Evolutionary conservation across 2,888 invertebrate genomes (phyloP), one percentile per base, ranked within the genome.

Genomic region (Graphium colonna): DNA sequence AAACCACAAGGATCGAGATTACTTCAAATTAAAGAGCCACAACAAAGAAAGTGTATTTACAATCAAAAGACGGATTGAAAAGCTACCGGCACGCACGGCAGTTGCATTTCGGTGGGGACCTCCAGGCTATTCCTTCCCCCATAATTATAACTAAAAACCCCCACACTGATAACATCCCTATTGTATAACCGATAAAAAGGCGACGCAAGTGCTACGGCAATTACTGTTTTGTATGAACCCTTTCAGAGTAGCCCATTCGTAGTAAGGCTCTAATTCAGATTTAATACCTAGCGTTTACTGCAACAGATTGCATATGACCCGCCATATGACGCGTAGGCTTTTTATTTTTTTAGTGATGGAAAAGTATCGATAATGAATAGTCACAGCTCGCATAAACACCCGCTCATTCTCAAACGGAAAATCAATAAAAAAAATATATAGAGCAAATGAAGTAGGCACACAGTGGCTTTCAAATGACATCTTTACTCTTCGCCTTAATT

Each of bases 401-500:
- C 61, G 63, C 43, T 57, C 57, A 41, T 69, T 74, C 69, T 65
- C 70, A 73, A 59, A 63, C 50, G 58, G 51, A 50, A 49, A 46
- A 65, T 74, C 55, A 74, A 69, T 73, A 68, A 71, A 67, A 60
- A 56, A 63, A 55, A 52, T 43, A 50, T 60, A 62, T 60, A 61
- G 65, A 59, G 62, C 62, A 60, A 63, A 64, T 60, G 59, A 57
- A n/a, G 10, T 42, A 39, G 5, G 13, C 66, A 67, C 63, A 66
- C 68, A 69, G 70, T 2, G 74, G 70, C 69, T 71, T 73, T 68
- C 47, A 59, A 73, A 75, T 70, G 67, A 76, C 64, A 64, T 69
- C 71, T 65, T 63, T 67, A 70, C 70, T 73, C 69, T 73, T 72
- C 65, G 57, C 69, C 65, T 74, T 78, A 81, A 82, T 81, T 80